Evolutionary conservation across 2,888 invertebrate species (phyloP).

Genomic region (Pharmacophagus antenor): DNA sequence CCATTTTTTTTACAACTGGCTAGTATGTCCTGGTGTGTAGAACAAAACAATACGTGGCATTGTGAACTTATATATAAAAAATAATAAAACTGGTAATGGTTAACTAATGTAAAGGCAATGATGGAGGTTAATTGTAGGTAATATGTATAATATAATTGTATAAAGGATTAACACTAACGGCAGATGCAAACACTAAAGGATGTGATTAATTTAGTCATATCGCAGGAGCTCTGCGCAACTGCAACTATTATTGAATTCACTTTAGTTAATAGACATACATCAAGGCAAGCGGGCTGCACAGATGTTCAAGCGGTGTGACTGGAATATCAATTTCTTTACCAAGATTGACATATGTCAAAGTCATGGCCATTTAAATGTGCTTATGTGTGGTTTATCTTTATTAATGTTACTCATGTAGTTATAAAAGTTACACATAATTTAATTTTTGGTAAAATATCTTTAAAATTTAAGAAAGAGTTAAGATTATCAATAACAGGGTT

Average conservation of each 20-base stretch:
- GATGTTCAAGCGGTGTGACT: slow-evolving; percentile 21
- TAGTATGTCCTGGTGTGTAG: too few species aligned
- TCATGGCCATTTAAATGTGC: slow-evolving; percentile 10
- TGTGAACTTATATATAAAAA: too few species aligned
- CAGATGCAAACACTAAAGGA: slow-evolving; percentile 4
- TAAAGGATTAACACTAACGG: slow-evolving; percentile 9
- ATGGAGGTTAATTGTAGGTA: neutral
- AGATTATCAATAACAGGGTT: too few species aligned
- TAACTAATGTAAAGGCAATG: neutral
- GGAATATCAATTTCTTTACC: slow-evolving; percentile 14
- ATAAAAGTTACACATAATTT: neutral
- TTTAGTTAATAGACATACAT: slow-evolving; percentile 11
- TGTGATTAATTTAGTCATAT: slow-evolving; percentile 15
- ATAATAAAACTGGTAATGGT: too few species aligned
- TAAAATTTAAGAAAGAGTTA: too few species aligned
- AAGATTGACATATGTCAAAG: slow-evolving; percentile 14
- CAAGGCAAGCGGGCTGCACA: slow-evolving; percentile 11
- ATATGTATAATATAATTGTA: slow-evolving; percentile 3
- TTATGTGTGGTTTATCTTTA: neutral
- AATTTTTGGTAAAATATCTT: neutral
- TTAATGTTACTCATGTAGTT: neutral
- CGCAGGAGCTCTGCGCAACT: neutral
- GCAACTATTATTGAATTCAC: slow-evolving; percentile 7
- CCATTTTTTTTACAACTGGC: too few species aligned
- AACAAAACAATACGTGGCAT: too few species aligned